Conservation (phyloP, 2,797 vertebrate genomes). For the Microctenopoma lineatum region DNA sequence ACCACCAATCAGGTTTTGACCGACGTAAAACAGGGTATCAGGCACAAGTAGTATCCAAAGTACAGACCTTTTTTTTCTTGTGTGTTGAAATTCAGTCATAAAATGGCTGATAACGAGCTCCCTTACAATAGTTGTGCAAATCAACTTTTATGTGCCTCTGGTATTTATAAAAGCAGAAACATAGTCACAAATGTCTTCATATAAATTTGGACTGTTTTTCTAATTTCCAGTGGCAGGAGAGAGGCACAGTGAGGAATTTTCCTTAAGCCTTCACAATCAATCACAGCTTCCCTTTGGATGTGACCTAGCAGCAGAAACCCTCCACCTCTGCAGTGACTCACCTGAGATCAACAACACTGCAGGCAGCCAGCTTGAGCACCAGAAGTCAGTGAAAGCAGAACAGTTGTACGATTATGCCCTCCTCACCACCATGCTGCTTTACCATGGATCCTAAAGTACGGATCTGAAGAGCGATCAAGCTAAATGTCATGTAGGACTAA, state of each 20-base stretch:
- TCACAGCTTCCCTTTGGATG: constrained; percentile 77
- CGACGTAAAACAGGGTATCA: constrained; percentile 40
- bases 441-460: constrained; percentile 88
- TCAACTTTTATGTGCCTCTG: constrained; percentile 46
- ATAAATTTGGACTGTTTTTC: constrained; percentile 58
- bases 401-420: constrained; percentile 88
- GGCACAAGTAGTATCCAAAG: constrained; percentile 30
- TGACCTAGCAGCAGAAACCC: constrained; percentile 71
- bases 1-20: constrained; percentile 55
- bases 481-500: constrained; percentile 37
- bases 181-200: constrained; percentile 12
- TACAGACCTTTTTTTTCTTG: background rate
- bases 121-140: constrained; percentile 69
- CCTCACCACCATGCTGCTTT: constrained; percentile 91
- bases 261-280: constrained; percentile 82
- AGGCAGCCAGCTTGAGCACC: constrained; percentile 91
- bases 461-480: background rate
- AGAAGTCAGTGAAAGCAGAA: constrained; percentile 88
- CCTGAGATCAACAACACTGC: constrained; percentile 87
- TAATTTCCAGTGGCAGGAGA: constrained; percentile 89
- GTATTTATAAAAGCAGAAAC: background rate
- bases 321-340: constrained; percentile 85
- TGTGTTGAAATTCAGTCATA: constrained; percentile 26
- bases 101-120: background rate
- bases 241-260: constrained; percentile 86